Evolutionary conservation across 2,888 invertebrate genomes (phyloP), one percentile per base, ranked within the genome.

Genomic region (Epinotia ramella): DNA sequence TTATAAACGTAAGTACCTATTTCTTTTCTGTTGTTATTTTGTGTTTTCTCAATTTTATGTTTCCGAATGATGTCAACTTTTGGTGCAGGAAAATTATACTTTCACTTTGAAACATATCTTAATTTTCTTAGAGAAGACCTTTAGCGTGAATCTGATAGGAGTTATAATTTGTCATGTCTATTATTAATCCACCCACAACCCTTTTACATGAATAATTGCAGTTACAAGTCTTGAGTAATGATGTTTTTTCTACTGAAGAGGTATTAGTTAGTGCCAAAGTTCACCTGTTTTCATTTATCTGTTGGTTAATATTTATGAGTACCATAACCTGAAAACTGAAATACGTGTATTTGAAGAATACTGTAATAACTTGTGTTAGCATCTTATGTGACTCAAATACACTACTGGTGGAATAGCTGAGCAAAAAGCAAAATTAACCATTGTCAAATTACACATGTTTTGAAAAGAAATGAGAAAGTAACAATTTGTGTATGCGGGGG

Each of bases 41-140:
- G 53, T 62, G 77, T 82, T 73, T 73, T 81, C 79, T 78, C 76
- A 81, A 46, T 62, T 68, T 73, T 82, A 82, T 81, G 80, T 82
- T 80, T 74, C 80, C 78, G 82, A 84, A 86, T 89, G 87, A 87
- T 88, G 89, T 88, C 88, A 89, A 89, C 86, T 86, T 86, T 87
- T 86, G 78, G 79, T 70, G 53, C 67, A 67, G 62, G 76, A 72
- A 76, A 74, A 74, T 71, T 63, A 59, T 77, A 77, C 77, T 77
- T 77, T 77, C 77, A 76, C 77, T 77, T 77, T 73, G 70, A 66
- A 82, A 79, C 69, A 73, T 57, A 73, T 73, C 74, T 76, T 77
- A 76, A 73, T 75, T 67, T n/a, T 44, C 33, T n/a, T 66, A 24
- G 13, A 24, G 13, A 16, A 53, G 73, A 60, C 16, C 18, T 59